Base-by-base conservation (phyloP, 2,888 invertebrate genomes). In the Meta bourneti region DNA sequence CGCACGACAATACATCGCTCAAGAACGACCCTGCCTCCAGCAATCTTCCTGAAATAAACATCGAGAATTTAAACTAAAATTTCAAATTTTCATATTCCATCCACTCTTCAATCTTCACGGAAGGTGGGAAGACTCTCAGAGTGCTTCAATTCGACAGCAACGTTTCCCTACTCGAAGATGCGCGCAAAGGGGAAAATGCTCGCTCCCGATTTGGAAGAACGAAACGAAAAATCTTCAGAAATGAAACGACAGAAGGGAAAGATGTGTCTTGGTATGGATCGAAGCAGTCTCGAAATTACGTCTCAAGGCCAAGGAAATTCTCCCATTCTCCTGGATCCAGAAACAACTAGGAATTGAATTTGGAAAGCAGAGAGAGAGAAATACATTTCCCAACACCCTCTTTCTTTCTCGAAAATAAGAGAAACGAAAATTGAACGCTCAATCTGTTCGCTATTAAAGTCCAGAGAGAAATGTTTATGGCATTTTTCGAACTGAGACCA, bases 371-470 rank as follows among this genome's bases (percentile, higher is more conserved):
- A 51, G 9, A n/a, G 19, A 74, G 16, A 49, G 48, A 71, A 34
- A 72, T 9, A 16, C 16, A 61, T 20, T 20, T 7, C 34, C 34
- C 34, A 34, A 49, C n/a, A 8, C 34, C 54, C 11, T 34, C 8
- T 82, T 52, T 13, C 70, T 82, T 82, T 86, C 19, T 6, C n/a
- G 72, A 51, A 74, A 80, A 54, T n/a, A 88, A 79, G 70, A 54
- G 49, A 75, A 75, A 78, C 81, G 52, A 77, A 85, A 85, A 80
- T 90, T 74, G 82, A 82, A 81, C 77, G 90, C 77, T 71, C 86
- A 86, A 91, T 91, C 85, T 91, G 86, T 91, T 86, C 77, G 81
- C 77, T 91, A 86, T 91, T 86, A 86, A 90, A 91, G 82, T 86
- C 86, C 80, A 54, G 74, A 54, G 86, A 81, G 86, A 81, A 80